Percentiles rank a stretch among this genome's conserved stretches.
Evolutionary conservation across 2,797 vertebrate species (phyloP).

Genomic region (Platalea minor): DNA sequence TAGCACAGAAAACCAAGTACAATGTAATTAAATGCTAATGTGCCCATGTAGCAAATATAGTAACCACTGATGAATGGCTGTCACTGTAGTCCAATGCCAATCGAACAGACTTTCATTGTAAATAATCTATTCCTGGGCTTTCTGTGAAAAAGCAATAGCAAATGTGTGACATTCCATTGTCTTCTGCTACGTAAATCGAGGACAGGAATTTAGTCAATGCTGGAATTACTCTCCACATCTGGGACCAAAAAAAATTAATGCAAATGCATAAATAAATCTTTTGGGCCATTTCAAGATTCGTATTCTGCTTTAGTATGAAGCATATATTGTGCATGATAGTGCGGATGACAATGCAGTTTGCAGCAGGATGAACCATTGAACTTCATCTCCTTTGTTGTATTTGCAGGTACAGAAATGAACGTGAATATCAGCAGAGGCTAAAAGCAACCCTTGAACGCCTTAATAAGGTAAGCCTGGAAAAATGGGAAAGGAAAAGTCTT

Average conservation of each 20-base stretch:
- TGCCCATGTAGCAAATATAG: not conserved
- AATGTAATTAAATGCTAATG: not conserved
- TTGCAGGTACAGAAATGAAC: slow-evolving; percentile 90
- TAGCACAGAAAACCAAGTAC: not conserved
- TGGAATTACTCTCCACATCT: not conserved
- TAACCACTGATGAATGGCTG: not conserved
- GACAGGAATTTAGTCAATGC: not conserved
- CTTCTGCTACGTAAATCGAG: not conserved
- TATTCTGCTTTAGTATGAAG: not conserved
- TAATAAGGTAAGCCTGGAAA: slow-evolving; percentile 82
- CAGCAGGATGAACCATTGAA: not conserved
- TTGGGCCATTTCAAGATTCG: not conserved
- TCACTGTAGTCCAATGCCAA: not conserved
- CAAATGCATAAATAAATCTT: not conserved
- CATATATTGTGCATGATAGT: not conserved
- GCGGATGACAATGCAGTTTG: not conserved
- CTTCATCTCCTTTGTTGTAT: not conserved
- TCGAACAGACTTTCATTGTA: not conserved
- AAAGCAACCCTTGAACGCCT: slow-evolving; percentile 87
- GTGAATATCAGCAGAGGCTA: slow-evolving; percentile 87
- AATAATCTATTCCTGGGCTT: not conserved
- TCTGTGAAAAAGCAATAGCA: not conserved
- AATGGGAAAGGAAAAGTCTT: not conserved
- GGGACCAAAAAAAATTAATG: not conserved
- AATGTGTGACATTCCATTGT: not conserved